phyloP scores from a whole-genome alignment of 2,888 invertebrate species.

The Lepidochrysops patricia region DNA sequence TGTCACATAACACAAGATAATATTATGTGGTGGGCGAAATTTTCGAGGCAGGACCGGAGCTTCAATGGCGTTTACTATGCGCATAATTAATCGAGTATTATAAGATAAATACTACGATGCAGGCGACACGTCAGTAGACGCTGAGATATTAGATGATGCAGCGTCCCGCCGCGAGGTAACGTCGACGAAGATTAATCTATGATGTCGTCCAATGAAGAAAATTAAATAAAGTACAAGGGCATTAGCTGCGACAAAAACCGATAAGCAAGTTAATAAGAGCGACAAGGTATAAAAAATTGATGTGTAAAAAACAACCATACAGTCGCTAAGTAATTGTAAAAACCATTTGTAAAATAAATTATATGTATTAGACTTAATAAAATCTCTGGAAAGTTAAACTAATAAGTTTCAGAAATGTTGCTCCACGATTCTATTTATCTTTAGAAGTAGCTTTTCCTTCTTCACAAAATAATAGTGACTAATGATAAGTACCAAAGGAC shows the following conservation, averaged over 20 bases:
- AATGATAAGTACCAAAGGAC: background rate
- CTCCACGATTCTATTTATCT: too few species aligned
- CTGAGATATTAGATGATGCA: background rate
- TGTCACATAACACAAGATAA: background rate
- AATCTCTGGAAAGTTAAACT: too few species aligned
- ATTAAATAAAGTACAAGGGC: background rate
- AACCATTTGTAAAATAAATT: too few species aligned
- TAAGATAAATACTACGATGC: background rate
- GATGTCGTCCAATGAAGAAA: background rate
- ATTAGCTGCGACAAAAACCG: background rate
- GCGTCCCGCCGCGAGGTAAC: background rate
- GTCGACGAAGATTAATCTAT: background rate
- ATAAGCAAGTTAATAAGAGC: background rate
- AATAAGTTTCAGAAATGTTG: too few species aligned
- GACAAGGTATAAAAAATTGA: background rate
- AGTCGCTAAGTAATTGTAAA: too few species aligned
- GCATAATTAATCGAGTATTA: background rate
- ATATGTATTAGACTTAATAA: too few species aligned
- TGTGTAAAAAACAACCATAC: too few species aligned
- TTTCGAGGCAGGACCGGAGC: background rate
- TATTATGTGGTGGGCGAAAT: background rate
- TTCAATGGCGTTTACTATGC: background rate
- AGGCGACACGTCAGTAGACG: background rate
- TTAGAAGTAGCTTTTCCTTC: background rate
- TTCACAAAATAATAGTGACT: background rate